Evolutionary conservation across 2,888 invertebrate genomes (phyloP).

Genomic region (Microplitis manilae): DNA sequence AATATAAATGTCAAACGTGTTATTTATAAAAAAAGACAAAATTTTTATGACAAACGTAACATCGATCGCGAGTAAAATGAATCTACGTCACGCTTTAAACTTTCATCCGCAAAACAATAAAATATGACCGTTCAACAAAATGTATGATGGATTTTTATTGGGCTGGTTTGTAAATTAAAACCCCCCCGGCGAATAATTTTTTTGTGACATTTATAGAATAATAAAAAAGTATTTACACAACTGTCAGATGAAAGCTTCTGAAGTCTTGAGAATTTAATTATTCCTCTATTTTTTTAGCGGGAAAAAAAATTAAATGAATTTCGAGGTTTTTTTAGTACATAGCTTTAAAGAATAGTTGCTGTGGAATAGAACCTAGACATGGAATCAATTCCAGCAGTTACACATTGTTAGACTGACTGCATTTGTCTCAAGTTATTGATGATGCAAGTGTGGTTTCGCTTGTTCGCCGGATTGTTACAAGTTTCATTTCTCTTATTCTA

Average conservation of each 20-base stretch:
- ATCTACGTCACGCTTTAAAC: background rate
- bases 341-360: background rate
- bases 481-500: background rate
- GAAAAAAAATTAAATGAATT: no score
- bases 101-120: background rate
- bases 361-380: background rate
- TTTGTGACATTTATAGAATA: background rate
- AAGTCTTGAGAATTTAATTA: background rate
- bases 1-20: no score
- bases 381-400: background rate
- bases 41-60: no score
- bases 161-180: background rate
- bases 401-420: background rate
- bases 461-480: background rate
- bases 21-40: no score
- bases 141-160: background rate
- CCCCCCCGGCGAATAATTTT: background rate
- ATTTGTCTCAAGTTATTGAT: background rate
- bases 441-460: background rate
- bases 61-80: background rate
- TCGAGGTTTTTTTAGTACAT: background rate
- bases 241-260: background rate
- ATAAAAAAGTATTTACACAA: background rate
- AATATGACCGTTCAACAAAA: background rate
- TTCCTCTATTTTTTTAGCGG: background rate